These are phyloP conservation scores for Amphilophus citrinellus DNA, from an alignment of 2,113 vertebrate genomes.

Conservation along the genomic window DNA sequence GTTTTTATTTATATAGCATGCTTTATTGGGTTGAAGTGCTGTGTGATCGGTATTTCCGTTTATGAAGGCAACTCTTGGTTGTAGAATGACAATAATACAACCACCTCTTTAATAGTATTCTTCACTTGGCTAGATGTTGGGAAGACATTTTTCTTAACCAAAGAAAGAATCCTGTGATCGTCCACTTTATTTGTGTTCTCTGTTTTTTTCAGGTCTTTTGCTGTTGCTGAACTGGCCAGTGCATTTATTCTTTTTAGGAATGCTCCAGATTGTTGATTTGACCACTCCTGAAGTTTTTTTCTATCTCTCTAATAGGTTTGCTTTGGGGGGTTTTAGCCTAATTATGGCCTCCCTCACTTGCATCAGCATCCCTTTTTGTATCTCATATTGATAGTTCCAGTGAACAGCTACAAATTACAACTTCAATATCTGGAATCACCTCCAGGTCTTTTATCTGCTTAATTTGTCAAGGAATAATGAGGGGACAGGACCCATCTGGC, in stretches of 20 bases:
- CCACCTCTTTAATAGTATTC: background rate
- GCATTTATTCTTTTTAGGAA: background rate
- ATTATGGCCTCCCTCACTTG: background rate
- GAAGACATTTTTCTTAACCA: background rate
- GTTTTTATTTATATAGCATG: background rate
- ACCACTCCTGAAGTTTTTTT: background rate
- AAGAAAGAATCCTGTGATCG: background rate
- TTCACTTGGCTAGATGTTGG: background rate
- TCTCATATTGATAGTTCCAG: background rate
- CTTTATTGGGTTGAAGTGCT: background rate
- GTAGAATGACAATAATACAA: background rate
- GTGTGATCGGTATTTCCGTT: background rate
- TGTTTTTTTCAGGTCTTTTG: background rate
- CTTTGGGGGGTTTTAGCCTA: background rate
- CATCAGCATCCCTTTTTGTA: background rate
- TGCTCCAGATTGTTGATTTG: background rate
- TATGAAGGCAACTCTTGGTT: background rate
- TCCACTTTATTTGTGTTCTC: background rate
- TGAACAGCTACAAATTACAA: background rate
- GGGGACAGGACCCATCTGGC: background rate
- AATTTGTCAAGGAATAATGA: background rate
- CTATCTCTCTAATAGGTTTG: background rate
- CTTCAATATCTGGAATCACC: background rate
- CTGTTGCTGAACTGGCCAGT: background rate
- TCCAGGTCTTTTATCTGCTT: background rate